phyloP scores from a whole-genome alignment of 1,140 invertebrate genomes.

The Drosophila insularis region DNA sequence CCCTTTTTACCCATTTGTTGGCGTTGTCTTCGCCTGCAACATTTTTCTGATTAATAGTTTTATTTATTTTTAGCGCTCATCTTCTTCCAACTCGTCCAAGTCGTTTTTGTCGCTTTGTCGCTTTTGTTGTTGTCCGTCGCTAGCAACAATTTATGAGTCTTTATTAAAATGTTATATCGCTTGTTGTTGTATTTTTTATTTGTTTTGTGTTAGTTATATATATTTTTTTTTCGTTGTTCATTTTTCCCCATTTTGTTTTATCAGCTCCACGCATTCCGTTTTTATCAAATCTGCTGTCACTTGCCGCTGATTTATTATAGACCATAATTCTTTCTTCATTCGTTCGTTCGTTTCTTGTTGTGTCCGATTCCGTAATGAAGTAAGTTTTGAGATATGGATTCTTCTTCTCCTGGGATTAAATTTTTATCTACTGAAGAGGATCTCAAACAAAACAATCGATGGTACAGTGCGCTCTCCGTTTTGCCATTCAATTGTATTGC shows the following conservation, averaged over 20 bases:
- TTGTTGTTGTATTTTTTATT: conserved; percentile 15
- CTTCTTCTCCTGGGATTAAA: neutral
- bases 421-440: conserved; percentile 2
- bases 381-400: conserved; percentile 17
- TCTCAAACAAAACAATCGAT: conserved; percentile 1
- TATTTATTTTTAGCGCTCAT: conserved; percentile 81
- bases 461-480: neutral
- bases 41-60: conserved; percentile 76
- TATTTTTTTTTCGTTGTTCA: conserved; percentile 13
- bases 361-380: conserved; percentile 55
- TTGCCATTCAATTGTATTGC: conserved; percentile 9
- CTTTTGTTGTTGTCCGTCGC: conserved; percentile 60
- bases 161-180: conserved; percentile 77
- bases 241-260: conserved; percentile 48
- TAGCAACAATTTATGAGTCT: conserved; percentile 63
- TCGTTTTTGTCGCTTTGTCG: conserved; percentile 48
- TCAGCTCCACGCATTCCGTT: conserved; percentile 60
- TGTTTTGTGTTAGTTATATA: conserved; percentile 17
- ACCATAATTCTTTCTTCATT: conserved; percentile 48
- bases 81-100: conserved; percentile 59
- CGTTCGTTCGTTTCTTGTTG: conserved; percentile 15
- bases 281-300: conserved; percentile 75
- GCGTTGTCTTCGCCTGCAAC: conserved; percentile 47
- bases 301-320: conserved; percentile 68
- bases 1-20: conserved; percentile 1